Percentiles rank a stretch among this genome's conserved stretches.
Conservation (phyloP, 1,140 invertebrate species). For the Trichonephila inaurata region DNA sequence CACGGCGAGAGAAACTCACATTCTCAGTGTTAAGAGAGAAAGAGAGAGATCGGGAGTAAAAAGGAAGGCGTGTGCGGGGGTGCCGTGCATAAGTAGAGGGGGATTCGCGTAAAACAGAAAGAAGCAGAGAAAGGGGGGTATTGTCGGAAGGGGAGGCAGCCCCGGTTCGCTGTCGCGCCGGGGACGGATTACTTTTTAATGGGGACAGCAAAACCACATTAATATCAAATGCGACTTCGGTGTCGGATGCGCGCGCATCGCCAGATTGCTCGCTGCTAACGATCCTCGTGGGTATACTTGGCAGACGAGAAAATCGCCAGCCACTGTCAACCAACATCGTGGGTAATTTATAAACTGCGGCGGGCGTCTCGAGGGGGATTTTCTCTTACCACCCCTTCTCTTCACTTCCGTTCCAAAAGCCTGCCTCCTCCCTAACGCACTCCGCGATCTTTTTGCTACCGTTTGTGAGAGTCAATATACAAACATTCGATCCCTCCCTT, state of each 20-base stretch:
- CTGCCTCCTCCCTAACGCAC: background rate
- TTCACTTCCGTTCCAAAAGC: slow-evolving; percentile 1
- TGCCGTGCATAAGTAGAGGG: slow-evolving; percentile 1
- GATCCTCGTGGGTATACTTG: slow-evolving; percentile 74
- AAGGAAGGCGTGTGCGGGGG: background rate
- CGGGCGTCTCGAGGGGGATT: slow-evolving; percentile 44
- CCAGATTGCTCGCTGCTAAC: slow-evolving; percentile 74
- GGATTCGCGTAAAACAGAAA: background rate
- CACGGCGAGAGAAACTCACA: slow-evolving; percentile 47
- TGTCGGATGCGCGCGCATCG: slow-evolving; percentile 76
- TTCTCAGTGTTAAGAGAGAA: background rate
- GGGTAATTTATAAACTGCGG: slow-evolving; percentile 78
- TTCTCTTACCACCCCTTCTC: slow-evolving; percentile 10
- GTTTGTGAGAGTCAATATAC: slow-evolving; percentile 16
- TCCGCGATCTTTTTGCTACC: slow-evolving; percentile 38
- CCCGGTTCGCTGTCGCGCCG: slow-evolving; percentile 64
- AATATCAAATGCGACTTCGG: slow-evolving; percentile 79
- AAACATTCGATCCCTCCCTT: slow-evolving; percentile 6
- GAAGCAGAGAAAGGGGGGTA: slow-evolving; percentile 15
- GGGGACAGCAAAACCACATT: slow-evolving; percentile 79
- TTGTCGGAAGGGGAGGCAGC: background rate
- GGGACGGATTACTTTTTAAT: slow-evolving; percentile 79
- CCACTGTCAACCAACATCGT: slow-evolving; percentile 72
- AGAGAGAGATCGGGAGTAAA: slow-evolving; percentile 11
- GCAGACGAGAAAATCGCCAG: slow-evolving; percentile 70